Evolutionary conservation across 2,113 vertebrate genomes (phyloP), one percentile per base, ranked within the genome.

Genomic region (Ceyx margarethae): DNA sequence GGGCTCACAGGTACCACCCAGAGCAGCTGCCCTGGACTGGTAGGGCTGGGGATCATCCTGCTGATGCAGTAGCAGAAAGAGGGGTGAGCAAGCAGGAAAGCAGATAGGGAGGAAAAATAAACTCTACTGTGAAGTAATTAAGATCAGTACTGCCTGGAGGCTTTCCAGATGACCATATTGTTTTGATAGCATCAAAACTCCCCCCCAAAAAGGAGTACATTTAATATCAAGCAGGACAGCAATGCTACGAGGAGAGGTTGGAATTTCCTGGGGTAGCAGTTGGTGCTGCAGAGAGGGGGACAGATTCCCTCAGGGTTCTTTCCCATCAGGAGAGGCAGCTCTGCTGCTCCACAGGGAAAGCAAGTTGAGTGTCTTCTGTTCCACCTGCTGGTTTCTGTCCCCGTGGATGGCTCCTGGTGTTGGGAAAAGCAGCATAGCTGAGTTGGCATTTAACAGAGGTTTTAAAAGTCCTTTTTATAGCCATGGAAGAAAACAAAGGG

Each of bases 381-480:
- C 43, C 75, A 80, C 50, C 60, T 95, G 62, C 46, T 89, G 76
- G 33, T 26, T 72, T 75, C 48, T 67, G 20, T 79, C 71, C 42
- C 46, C 77, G 54, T 51, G 78, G 57, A 81, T 33, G 50, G 10
- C 28, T 67, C 69, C 56, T 91, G 22, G 23, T 80, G 37, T 62
- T 72, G 45, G 31, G 64, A 87, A 56, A 35, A 50, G 5, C 51
- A 51, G 40, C 43, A 12, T 43, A 48, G 68, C 50, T 88, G 12
- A 10, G 77, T n/a, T 83, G 65, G 68, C 68, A 61, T 53, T 80
- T 94, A 26, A 37, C 25, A 17, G 56, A 67, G 13, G 26, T 69
- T 80, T 74, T 82, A 15, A 31, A 92, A 93, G n/a, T 67, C 7
- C 4, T 85, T 77, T 91, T 85, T 85, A 60, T 54, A 94, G 75